phyloP scores from a whole-genome alignment of 2,888 invertebrate species.

The Venusia cambrica region DNA sequence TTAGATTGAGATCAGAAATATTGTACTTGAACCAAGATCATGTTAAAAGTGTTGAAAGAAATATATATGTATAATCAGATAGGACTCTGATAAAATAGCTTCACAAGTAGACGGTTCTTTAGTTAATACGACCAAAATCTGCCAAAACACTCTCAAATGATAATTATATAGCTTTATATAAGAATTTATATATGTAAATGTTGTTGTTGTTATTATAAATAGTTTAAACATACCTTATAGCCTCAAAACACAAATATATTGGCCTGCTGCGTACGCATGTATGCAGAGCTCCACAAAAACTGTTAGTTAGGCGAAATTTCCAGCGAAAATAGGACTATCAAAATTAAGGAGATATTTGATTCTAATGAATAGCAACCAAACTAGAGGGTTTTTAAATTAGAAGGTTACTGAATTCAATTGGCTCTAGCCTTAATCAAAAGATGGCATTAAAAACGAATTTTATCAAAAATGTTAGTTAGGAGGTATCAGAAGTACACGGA shows the following conservation, averaged over 20 bases:
- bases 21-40: slow-evolving; percentile 20
- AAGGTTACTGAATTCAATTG: not conserved
- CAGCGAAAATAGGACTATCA: not conserved
- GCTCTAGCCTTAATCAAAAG: not conserved
- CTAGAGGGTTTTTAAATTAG: slow-evolving; percentile 1
- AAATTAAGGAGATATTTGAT: not conserved
- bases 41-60: slow-evolving; percentile 8
- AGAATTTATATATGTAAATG: too few species aligned
- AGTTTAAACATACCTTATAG: too few species aligned
- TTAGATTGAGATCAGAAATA: slow-evolving; percentile 21
- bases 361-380: not conserved
- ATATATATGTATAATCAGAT: too few species aligned
- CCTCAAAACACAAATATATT: not conserved
- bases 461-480: not conserved
- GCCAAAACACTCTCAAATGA: slow-evolving; percentile 3
- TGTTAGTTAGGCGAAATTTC: not conserved
- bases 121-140: slow-evolving; percentile 8
- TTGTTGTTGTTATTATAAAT: not conserved
- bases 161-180: not conserved
- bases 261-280: too few species aligned
- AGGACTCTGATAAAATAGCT: too few species aligned
- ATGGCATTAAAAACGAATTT: slow-evolving; percentile 1
- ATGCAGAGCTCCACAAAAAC: not conserved
- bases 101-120: slow-evolving; percentile 8
- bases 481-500: slow-evolving; percentile 1